phyloP scores from a whole-genome alignment of 2,797 vertebrate species.

The Balearica regulorum region DNA sequence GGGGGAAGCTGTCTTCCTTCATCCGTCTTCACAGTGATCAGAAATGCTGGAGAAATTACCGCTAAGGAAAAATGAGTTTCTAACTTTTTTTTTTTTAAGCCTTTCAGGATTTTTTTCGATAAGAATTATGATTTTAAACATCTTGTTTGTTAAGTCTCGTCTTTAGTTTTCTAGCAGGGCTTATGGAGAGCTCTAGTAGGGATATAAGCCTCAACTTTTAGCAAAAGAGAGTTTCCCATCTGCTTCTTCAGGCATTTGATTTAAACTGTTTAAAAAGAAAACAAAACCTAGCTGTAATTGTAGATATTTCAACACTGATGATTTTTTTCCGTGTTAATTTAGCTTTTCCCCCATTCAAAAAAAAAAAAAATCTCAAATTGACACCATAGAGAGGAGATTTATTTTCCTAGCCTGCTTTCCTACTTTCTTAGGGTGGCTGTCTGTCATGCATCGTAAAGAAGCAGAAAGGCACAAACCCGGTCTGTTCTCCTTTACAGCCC shows the following conservation, averaged over 20 bases:
- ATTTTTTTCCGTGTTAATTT: slow-evolving; percentile 29
- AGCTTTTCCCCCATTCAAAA: neutral
- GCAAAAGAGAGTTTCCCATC: neutral
- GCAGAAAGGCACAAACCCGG: neutral
- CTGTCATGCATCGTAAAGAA: neutral
- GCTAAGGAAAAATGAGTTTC: neutral
- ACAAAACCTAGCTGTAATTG: slow-evolving; percentile 24
- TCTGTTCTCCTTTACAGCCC: neutral
- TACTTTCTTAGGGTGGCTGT: neutral
- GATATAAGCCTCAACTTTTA: neutral
- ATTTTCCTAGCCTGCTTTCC: neutral
- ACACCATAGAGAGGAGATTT: neutral
- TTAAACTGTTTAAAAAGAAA: slow-evolving; percentile 47
- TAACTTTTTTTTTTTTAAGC: neutral
- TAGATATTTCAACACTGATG: slow-evolving; percentile 26
- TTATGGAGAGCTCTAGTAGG: neutral
- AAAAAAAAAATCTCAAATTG: neutral
- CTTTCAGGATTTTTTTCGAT: neutral
- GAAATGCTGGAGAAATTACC: neutral
- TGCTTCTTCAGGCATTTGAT: slow-evolving; percentile 2
- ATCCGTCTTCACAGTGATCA: neutral
- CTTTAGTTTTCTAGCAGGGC: neutral
- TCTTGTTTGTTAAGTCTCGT: neutral
- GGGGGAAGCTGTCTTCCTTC: neutral
- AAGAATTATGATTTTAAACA: neutral